phyloP scores from a whole-genome alignment of 2,888 invertebrate genomes.

The Crepidodera aurea region DNA sequence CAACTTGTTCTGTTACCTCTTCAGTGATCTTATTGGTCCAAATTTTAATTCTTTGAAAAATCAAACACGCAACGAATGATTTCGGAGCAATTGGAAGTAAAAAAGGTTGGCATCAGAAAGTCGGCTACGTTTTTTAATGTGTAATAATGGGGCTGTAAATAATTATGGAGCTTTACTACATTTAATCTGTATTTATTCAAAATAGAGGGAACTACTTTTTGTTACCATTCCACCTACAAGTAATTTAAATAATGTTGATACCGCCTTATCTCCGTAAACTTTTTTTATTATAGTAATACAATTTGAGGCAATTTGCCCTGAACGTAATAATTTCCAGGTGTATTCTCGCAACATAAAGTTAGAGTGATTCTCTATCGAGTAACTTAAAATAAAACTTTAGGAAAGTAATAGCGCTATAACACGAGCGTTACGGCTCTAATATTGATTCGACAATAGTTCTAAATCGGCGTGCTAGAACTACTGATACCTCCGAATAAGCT shows the following conservation, averaged over 20 bases:
- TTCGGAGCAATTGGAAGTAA: no score
- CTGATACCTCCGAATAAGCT: slow-evolving; percentile 15
- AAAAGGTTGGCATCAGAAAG: no score
- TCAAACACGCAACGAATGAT: no score
- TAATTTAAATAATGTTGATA: neutral
- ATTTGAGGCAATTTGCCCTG: slow-evolving; percentile 2
- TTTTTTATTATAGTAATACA: neutral
- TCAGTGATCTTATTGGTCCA: no score
- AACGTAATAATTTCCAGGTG: slow-evolving; percentile 6
- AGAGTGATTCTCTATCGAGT: slow-evolving; percentile 14
- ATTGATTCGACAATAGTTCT: slow-evolving; percentile 31
- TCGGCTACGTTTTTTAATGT: no score
- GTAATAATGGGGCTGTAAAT: no score
- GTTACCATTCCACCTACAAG: neutral
- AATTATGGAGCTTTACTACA: no score
- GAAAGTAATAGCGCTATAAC: slow-evolving; percentile 27
- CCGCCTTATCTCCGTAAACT: neutral
- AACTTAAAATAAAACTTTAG: slow-evolving; percentile 20
- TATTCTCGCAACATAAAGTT: slow-evolving; percentile 8
- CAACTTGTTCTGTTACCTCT: no score
- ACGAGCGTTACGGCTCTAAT: slow-evolving; percentile 18
- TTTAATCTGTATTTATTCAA: no score
- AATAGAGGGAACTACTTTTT: no score
- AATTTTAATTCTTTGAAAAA: no score
- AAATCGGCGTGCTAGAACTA: slow-evolving; percentile 24